phyloP scores from a whole-genome alignment of 2,888 invertebrate genomes.

The Eremobia ochroleuca region DNA sequence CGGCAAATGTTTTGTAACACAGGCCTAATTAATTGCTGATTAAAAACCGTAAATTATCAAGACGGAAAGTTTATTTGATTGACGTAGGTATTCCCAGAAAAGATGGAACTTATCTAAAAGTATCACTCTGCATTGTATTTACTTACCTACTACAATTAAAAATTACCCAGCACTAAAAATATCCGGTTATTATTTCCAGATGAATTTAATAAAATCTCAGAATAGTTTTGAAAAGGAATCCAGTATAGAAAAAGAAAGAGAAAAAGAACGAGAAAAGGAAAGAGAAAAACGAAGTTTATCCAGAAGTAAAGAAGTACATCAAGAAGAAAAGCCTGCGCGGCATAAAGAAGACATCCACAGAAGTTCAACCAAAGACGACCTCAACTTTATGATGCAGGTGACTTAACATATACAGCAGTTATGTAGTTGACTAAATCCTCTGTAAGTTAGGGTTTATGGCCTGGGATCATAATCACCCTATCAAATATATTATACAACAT shows the following conservation, averaged over 20 bases:
- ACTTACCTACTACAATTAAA: slow-evolving; percentile 22
- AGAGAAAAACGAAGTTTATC: slow-evolving; percentile 80
- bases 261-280: slow-evolving; percentile 80
- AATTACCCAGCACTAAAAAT: slow-evolving; percentile 35
- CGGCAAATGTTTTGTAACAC: slow-evolving; percentile 31
- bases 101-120: slow-evolving; percentile 24
- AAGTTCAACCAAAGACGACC: slow-evolving; percentile 84
- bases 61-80: slow-evolving; percentile 40
- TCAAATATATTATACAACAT: not conserved
- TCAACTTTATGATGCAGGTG: slow-evolving; percentile 89
- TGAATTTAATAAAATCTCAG: slow-evolving; percentile 90
- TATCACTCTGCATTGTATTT: slow-evolving; percentile 2
- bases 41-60: slow-evolving; percentile 32
- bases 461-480: not conserved
- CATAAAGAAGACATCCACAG: slow-evolving; percentile 79
- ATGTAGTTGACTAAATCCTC: not conserved
- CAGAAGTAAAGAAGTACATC: slow-evolving; percentile 82
- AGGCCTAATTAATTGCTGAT: slow-evolving; percentile 17
- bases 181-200: slow-evolving; percentile 78
- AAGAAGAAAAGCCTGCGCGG: slow-evolving; percentile 80
- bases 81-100: slow-evolving; percentile 11
- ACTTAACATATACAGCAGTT: not conserved
- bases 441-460: too few species aligned
- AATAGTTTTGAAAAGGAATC: slow-evolving; percentile 90
- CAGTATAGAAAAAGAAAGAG: slow-evolving; percentile 87